These are phyloP conservation scores for Tanypteryx hageni DNA, from an alignment of 2,888 invertebrate species.

Conservation along the genomic window DNA sequence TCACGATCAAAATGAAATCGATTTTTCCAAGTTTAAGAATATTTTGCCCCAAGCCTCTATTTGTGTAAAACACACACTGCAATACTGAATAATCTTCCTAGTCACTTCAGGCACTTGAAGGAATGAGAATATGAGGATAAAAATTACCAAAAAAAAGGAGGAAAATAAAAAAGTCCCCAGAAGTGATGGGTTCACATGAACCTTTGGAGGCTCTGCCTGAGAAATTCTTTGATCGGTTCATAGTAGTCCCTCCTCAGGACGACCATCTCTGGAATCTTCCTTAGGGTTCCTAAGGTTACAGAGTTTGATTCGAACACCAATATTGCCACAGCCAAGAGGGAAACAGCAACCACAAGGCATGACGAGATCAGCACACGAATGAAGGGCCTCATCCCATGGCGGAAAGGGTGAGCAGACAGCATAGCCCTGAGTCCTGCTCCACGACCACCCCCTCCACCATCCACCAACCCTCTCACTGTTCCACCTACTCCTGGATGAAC, in stretches of 20 bases:
- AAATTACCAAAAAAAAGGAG: conserved; percentile 59
- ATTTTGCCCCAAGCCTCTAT: conserved; percentile 49
- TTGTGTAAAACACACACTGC: conserved; percentile 37
- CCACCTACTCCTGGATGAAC: conserved; percentile 33
- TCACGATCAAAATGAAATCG: conserved; percentile 22
- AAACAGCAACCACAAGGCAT: conserved; percentile 84
- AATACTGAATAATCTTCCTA: conserved; percentile 61
- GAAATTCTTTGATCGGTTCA: conserved; percentile 88
- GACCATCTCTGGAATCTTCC: conserved; percentile 86
- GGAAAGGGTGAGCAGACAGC: conserved; percentile 72
- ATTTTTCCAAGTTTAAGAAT: conserved; percentile 1
- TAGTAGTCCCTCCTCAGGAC: conserved; percentile 88
- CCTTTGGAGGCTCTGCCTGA: conserved; percentile 73
- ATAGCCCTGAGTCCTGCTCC: conserved; percentile 77
- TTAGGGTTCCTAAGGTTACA: conserved; percentile 82
- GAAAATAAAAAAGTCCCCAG: conserved; percentile 31
- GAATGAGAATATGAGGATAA: conserved; percentile 59
- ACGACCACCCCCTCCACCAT: conserved; percentile 5
- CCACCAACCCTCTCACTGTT: conserved; percentile 24
- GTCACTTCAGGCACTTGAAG: conserved; percentile 64
- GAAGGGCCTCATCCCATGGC: conserved; percentile 34
- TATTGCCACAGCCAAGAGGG: conserved; percentile 83
- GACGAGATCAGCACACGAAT: conserved; percentile 87
- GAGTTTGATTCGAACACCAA: conserved; percentile 88
- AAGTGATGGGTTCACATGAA: conserved; percentile 52